Base-by-base conservation (phyloP, 2,888 invertebrate species). In the Drosophila monieri region DNA sequence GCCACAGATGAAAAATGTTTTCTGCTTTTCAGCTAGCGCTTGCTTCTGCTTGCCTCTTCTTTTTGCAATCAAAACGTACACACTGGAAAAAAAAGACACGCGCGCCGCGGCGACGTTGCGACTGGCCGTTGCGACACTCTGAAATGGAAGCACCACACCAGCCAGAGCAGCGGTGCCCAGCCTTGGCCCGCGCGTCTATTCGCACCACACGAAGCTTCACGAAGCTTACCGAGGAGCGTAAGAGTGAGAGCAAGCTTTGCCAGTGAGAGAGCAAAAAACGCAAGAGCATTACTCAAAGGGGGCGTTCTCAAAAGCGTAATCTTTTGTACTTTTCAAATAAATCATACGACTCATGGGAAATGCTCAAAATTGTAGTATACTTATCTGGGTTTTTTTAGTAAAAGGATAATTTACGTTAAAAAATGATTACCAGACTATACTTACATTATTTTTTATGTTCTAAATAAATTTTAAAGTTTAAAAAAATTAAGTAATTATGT, bases 51-150 rank as follows among this genome's bases (percentile, higher is more conserved):
- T 62, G 49, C 44, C 44, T 64, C 44, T 66, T 66, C 37, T 67
- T 84, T 84, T 80, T 84, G 80, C 80, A 79, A 79, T 84, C 80
- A 73, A 79, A 73, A 78, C 68, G 61, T 56, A 79, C 70, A 77
- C 49, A 77, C 65, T 51, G 59, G 74, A 77, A 77, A 60, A 68
- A 64, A 37, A 64, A 21, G 21, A 43, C 21, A 30, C 49, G 64
- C 32, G 51, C 60, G 59, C 48, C 64, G 66, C 83, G 61, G 58
- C 67, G 59, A 70, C 70, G 64, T 70, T 61, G 73, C 77, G 66
- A 78, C 73, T 77, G 56, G 73, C 73, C 83, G 76, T 76, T 73
- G n/a, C 10, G 14, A 57, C 41, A 27, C 35, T 27, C 43, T 3
- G 18, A 52, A 25, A 52, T 6, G 15, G 39, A 23, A 32, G 21